These are phyloP conservation scores for Equus quagga DNA, from an alignment of 2,113 vertebrate genomes.

Conservation along the genomic window DNA sequence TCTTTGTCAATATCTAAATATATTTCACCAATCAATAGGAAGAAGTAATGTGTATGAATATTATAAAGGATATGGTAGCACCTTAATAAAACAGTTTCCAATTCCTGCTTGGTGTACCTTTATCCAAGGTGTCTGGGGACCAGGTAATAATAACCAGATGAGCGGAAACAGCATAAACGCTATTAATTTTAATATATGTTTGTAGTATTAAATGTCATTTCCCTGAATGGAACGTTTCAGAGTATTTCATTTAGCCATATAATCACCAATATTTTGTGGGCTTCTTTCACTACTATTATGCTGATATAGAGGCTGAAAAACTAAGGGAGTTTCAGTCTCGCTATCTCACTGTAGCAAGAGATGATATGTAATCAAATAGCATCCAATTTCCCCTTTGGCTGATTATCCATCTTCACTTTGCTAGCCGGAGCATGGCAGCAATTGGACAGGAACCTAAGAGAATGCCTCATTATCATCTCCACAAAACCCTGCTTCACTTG, in stretches of 20 bases:
- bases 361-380: background rate
- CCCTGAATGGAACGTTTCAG: background rate
- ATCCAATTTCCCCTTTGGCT: background rate
- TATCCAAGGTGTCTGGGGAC: background rate
- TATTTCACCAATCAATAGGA: background rate
- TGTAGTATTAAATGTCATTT: background rate
- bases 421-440: background rate
- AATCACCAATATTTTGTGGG: background rate
- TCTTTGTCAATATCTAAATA: background rate
- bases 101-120: background rate
- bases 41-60: background rate
- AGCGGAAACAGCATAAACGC: background rate
- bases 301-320: background rate
- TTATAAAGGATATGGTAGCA: background rate
- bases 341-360: background rate
- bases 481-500: background rate
- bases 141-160: background rate
- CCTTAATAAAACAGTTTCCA: background rate
- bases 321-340: background rate
- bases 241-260: background rate
- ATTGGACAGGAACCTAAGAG: background rate
- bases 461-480: background rate
- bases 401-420: background rate
- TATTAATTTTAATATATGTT: slow-evolving; percentile 6
- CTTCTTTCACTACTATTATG: background rate